phyloP scores from a whole-genome alignment of 2,113 vertebrate genomes.

The Notothenia coriiceps region DNA sequence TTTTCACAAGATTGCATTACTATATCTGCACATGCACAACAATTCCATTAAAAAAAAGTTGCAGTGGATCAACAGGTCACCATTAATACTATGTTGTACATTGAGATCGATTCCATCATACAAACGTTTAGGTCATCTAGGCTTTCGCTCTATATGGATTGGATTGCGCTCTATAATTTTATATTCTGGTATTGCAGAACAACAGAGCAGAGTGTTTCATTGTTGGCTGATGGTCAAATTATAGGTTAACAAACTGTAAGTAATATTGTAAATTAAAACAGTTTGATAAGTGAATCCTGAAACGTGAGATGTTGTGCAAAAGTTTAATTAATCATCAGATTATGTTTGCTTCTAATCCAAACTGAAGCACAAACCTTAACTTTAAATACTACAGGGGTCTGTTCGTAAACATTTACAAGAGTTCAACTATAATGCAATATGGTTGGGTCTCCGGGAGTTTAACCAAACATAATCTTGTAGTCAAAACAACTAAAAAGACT shows the following conservation, averaged over 20 bases:
- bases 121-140: background rate
- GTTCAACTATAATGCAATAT: background rate
- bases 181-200: too few species aligned
- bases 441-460: background rate
- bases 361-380: background rate
- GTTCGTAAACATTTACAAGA: background rate
- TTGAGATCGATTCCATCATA: background rate
- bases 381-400: background rate
- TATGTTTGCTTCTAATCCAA: conserved; percentile 1
- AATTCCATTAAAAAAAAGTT: background rate
- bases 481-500: conserved; percentile 7
- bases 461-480: conserved; percentile 4
- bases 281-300: conserved; percentile 7
- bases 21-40: background rate
- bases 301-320: conserved; percentile 6
- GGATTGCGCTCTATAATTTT: background rate
- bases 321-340: background rate
- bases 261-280: conserved; percentile 16
- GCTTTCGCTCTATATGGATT: background rate
- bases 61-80: conserved; percentile 16
- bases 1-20: background rate
- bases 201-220: background rate
- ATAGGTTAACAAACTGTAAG: conserved; percentile 6
- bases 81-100: background rate
- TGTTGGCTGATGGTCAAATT: conserved; percentile 11